These are phyloP conservation scores for Alouatta caraya DNA, from an alignment of 2,797 vertebrate species.

Conservation along the genomic window DNA sequence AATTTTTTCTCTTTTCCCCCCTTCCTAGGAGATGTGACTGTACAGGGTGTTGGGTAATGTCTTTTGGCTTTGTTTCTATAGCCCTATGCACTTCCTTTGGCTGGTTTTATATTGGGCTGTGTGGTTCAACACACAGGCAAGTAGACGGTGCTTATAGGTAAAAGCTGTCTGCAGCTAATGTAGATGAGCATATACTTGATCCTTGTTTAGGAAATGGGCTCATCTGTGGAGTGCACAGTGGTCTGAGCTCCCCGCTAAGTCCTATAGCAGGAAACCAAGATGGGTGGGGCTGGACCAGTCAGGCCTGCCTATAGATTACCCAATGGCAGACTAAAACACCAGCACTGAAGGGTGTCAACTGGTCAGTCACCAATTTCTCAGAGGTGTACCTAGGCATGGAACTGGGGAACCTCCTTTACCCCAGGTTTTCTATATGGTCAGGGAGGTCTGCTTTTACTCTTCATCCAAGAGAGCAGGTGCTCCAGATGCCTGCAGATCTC, in stretches of 20 bases:
- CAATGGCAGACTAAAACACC: background rate
- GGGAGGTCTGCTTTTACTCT: background rate
- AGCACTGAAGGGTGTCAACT: background rate
- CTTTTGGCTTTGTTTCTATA: background rate
- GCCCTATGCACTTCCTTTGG: background rate
- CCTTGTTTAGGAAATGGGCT: background rate
- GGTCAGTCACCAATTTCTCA: background rate
- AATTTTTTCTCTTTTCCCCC: background rate
- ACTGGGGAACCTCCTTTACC: background rate
- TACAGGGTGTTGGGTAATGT: background rate
- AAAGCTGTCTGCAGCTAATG: background rate
- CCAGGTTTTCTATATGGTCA: background rate
- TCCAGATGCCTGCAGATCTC: background rate
- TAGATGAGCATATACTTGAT: background rate
- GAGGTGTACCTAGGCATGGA: background rate
- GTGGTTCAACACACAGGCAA: background rate
- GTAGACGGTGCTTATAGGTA: background rate
- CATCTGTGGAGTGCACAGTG: background rate
- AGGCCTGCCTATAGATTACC: background rate
- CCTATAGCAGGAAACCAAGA: background rate
- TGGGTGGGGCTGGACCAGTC: background rate
- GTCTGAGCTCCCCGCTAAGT: background rate
- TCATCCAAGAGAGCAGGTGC: background rate
- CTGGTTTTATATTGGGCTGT: background rate
- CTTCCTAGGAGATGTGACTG: background rate